Evolutionary conservation across 2,113 vertebrate genomes (phyloP), one percentile per base, ranked within the genome.

Genomic region (Cygnus atratus): DNA sequence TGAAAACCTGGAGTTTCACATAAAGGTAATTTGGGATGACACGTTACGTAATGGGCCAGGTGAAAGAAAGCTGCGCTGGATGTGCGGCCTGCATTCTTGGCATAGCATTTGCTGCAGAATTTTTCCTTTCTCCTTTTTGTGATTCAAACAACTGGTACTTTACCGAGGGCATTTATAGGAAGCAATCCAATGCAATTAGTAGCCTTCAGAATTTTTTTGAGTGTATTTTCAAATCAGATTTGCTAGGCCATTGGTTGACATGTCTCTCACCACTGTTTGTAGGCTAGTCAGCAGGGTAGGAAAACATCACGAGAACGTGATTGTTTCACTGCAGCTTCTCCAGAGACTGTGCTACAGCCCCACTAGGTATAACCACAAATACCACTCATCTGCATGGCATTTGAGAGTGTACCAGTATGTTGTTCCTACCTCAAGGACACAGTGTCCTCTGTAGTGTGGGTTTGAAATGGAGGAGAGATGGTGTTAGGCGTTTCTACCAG

Each of bases 1-100:
- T n/a, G 99, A 99, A 97, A 99, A 99, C 97, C 97, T 99, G 65
- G 99, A 99, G 97, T 99, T 99, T 91, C 99, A 99, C 77, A 99
- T 99, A 91, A 99, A 99, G 98, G 99, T 99, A 92, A 93, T 77
- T 37, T 6, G 24, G 55, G 24, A 5, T 35, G 82, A 37, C 19
- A 0, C 5, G 6, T 85, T 87, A 4, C 5, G 3, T 28, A 78
- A 80, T 2, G 58, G 59, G 22, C 33, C 5, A 4, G 28, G 3
- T 5, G 37, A 61, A 16, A 54, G 76, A 26, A 37, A 25, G 17
- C 17, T 19, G 39, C 35, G 25, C 66, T 39, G 52, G 59, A 2
- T 61, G 55, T 63, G 29, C 46, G 57, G n/a, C 17, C 70, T 37
- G 72, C 33, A 2, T 44, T 86, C 19, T 4, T 4, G 7, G 41